These are phyloP conservation scores for Burhinus oedicnemus DNA, from an alignment of 2,113 vertebrate species.

Conservation along the genomic window DNA sequence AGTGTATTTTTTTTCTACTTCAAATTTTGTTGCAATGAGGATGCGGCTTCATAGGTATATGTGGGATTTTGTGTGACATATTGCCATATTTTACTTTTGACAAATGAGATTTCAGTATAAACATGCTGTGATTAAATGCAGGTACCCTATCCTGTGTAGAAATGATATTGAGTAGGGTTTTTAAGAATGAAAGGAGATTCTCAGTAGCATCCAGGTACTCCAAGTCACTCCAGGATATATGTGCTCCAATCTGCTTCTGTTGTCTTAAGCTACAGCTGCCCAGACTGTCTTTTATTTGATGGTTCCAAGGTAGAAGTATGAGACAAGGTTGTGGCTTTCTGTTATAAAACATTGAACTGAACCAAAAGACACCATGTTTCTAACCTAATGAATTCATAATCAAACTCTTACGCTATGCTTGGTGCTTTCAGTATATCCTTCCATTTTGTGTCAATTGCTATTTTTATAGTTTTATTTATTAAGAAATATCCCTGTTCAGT, in stretches of 20 bases:
- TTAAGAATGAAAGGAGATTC: neutral
- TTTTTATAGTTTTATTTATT: neutral
- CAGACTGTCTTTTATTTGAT: neutral
- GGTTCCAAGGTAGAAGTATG: neutral
- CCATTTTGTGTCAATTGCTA: neutral
- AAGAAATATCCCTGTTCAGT: neutral
- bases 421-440: neutral
- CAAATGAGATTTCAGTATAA: neutral
- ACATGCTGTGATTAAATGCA: neutral
- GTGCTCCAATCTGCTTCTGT: neutral
- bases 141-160: neutral
- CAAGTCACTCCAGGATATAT: neutral
- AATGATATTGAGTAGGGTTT: neutral
- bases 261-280: neutral
- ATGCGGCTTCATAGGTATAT: rapidly evolving
- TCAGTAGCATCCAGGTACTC: neutral
- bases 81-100: neutral
- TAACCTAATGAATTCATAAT: neutral
- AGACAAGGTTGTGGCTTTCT: neutral
- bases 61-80: neutral
- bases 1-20: neutral
- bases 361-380: neutral
- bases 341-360: neutral
- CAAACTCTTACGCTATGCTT: rapidly evolving
- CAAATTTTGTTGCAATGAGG: neutral